A percentile compares a stretch with the other conserved stretches of the same genome.
Evolutionary conservation across 2,113 vertebrate genomes (phyloP).

Genomic region (Rhinoptilus africanus): DNA sequence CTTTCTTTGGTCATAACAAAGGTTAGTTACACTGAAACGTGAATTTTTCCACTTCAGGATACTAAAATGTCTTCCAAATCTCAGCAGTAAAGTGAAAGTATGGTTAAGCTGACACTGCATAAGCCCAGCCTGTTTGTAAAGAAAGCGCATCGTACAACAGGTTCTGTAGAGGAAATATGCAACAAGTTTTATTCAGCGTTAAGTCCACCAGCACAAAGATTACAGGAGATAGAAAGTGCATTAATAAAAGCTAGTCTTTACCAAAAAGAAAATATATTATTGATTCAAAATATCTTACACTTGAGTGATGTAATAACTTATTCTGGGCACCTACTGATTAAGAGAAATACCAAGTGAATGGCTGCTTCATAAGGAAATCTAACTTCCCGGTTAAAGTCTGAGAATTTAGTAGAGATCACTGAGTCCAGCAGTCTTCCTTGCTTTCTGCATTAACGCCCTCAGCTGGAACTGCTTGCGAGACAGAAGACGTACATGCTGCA

Average conservation of each 20-base stretch:
- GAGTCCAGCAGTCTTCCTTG: slow-evolving; percentile 95
- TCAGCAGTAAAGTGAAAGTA: neutral
- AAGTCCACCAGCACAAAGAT: slow-evolving; percentile 80
- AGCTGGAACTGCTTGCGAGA: slow-evolving; percentile 99
- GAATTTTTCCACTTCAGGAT: neutral
- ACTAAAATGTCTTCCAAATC: neutral
- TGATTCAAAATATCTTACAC: slow-evolving; percentile 85
- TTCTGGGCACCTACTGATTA: slow-evolving; percentile 75
- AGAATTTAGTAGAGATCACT: slow-evolving; percentile 92
- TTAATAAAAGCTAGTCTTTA: slow-evolving; percentile 91
- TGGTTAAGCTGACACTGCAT: neutral
- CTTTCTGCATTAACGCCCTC: slow-evolving; percentile 98
- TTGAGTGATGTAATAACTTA: slow-evolving; percentile 86
- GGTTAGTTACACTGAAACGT: neutral
- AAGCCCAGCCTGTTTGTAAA: neutral
- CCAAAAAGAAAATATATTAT: slow-evolving; percentile 85
- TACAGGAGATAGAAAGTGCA: slow-evolving; percentile 90
- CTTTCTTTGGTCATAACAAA: neutral
- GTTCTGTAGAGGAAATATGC: slow-evolving; percentile 67
- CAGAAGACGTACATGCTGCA: slow-evolving; percentile 93
- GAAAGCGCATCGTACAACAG: neutral
- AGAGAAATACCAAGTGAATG: slow-evolving; percentile 65
- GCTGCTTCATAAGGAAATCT: slow-evolving; percentile 38
- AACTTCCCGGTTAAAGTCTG: neutral
- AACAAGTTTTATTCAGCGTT: slow-evolving; percentile 78